These are phyloP conservation scores for Piscicola geometra DNA, from an alignment of 2,888 invertebrate species.

Conservation along the genomic window DNA sequence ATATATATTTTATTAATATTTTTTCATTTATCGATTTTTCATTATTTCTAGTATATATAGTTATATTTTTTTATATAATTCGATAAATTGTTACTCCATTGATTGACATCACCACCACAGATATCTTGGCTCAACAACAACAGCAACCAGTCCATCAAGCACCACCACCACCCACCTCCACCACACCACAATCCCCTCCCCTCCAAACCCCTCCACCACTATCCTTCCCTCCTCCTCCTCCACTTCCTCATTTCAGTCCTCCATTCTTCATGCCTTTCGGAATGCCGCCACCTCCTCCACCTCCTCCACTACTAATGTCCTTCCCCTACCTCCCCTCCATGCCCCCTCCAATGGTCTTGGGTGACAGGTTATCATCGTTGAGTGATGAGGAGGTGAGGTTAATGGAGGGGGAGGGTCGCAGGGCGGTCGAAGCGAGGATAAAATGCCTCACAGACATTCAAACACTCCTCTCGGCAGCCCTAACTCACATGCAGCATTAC, in stretches of 20 bases:
- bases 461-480: slow-evolving; percentile 85
- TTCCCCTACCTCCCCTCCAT: not conserved
- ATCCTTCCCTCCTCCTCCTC: slow-evolving; percentile 4
- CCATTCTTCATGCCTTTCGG: slow-evolving; percentile 16
- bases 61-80: no score
- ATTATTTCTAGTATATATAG: not conserved
- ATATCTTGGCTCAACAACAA: not conserved
- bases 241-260: slow-evolving; percentile 5
- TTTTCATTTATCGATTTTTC: no score
- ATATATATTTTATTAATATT: no score
- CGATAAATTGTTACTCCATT: no score
- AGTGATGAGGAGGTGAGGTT: slow-evolving; percentile 75
- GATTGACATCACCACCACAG: not conserved
- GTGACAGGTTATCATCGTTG: slow-evolving; percentile 64
- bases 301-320: not conserved
- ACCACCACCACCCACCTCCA: not conserved
- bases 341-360: slow-evolving; percentile 48
- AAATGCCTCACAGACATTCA: slow-evolving; percentile 78
- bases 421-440: slow-evolving; percentile 83
- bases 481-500: slow-evolving; percentile 85
- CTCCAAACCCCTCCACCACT: not conserved
- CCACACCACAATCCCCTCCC: no score
- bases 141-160: not conserved
- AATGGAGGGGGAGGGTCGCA: slow-evolving; percentile 83
- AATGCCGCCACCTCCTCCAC: not conserved